phyloP scores from a whole-genome alignment of 2,797 vertebrate genomes.

The Ceryle rudis region DNA sequence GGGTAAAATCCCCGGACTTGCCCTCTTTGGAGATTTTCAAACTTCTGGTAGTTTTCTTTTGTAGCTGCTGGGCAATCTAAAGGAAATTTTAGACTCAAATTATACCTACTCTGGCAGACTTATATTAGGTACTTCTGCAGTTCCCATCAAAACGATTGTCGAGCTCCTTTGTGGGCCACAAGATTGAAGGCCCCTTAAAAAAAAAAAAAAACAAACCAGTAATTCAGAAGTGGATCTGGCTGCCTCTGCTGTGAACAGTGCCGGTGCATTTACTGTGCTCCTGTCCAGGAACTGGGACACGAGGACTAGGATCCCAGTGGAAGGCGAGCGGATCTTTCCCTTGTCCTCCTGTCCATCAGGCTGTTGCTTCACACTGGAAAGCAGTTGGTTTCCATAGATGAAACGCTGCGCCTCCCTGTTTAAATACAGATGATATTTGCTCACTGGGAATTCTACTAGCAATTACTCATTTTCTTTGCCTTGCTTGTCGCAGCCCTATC shows the following conservation, averaged over 20 bases:
- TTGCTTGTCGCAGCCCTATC: neutral
- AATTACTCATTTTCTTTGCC: neutral
- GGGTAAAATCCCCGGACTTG: neutral
- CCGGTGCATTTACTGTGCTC: neutral
- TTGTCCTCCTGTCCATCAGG: neutral
- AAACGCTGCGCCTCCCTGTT: neutral
- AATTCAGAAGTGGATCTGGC: rapidly evolving
- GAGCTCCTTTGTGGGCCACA: neutral
- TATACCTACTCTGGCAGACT: neutral
- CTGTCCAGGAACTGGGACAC: neutral
- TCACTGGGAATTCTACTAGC: neutral
- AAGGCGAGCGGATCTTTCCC: neutral
- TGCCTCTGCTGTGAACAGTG: rapidly evolving
- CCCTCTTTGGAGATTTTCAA: neutral
- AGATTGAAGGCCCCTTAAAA: neutral
- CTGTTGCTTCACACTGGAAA: rapidly evolving
- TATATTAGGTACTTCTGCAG: neutral
- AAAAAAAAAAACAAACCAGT: rapidly evolving
- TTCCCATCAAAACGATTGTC: neutral
- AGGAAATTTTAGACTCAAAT: neutral
- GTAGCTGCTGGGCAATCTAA: neutral
- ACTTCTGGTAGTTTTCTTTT: neutral
- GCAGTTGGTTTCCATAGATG: neutral
- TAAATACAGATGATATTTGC: neutral
- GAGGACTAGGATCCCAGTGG: rapidly evolving